Conservation (phyloP, 2,113 vertebrate species). For the Sitta europaea region DNA sequence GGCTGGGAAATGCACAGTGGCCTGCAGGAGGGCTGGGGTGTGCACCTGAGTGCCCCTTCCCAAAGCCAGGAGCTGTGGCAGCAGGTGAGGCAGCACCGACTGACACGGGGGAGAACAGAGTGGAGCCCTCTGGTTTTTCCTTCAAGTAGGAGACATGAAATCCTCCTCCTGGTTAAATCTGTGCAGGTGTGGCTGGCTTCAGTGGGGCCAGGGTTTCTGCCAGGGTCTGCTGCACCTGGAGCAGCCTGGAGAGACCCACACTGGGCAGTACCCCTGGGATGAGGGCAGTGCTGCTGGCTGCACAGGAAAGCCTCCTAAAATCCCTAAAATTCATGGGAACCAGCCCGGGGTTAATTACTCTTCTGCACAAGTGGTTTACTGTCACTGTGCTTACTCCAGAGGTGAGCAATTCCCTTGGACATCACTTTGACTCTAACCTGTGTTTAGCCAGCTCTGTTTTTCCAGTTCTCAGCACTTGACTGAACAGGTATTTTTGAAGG, state of each 20-base stretch:
- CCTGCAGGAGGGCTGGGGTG: neutral
- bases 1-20: neutral
- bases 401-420: neutral
- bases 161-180: neutral
- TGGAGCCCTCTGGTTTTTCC: neutral
- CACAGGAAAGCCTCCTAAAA: neutral
- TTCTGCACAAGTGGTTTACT: neutral
- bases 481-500: neutral
- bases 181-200: neutral
- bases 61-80: neutral
- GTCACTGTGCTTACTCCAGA: neutral
- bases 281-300: neutral
- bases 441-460: neutral
- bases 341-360: neutral
- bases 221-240: neutral
- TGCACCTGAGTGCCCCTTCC: neutral
- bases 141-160: neutral
- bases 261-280: fast-evolving
- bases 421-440: neutral
- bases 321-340: fast-evolving
- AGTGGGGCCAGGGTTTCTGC: neutral
- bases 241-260: neutral
- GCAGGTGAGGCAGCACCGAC: neutral
- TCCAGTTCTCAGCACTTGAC: neutral
- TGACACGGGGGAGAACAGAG: fast-evolving